Evolutionary conservation across 2,113 vertebrate species (phyloP), one percentile per base, ranked within the genome.

Genomic region (Callorhinus ursinus): DNA sequence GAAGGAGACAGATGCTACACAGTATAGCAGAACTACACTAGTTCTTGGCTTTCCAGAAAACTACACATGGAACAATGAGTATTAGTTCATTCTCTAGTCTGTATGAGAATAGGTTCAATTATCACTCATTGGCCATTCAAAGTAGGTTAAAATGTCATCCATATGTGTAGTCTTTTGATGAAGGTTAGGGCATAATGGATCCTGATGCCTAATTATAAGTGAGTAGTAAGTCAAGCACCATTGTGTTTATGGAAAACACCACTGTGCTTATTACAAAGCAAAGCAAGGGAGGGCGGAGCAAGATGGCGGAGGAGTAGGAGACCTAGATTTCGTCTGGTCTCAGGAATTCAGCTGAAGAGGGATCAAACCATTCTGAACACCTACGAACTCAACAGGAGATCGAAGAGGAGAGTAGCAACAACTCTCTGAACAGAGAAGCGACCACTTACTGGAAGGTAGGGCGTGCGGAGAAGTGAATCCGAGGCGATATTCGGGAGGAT

Each of bases 121-220:
- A n/a, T 63, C 36, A 39, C 21, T 93, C 36, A 90, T 15, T 59
- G 8, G 10, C 67, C 80, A 74, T 10, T 10, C 22, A 61, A 7
- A 74, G 16, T 36, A 88, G 33, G 28, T 46, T 88, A 74, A 88
- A 82, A 53, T 76, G 65, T 19, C 19, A 90, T 83, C 39, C 8
- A 4, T 3, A 63, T 49, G 4, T 22, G 0, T 1, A 81, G 31
- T 4, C 0, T 42, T 61, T 85, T 49, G 31, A 7, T 4, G 63
- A 49, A 88, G 2, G 26, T 51, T 53, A 65, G 79, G 69, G 53
- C 4, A 53, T 15, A 63, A 90, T 93, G 2, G 1, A 65, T 59
- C 7, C 5, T 51, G 21, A 39, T 76, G 11, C 0, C 46, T 93
- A 71, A 74, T 53, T 92, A 42, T 1, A 39, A 77, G 6, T 46